Percentiles rank a stretch among this genome's conserved stretches.
Conservation (phyloP, 1,140 invertebrate species). For the Neuroterus valhalla region DNA sequence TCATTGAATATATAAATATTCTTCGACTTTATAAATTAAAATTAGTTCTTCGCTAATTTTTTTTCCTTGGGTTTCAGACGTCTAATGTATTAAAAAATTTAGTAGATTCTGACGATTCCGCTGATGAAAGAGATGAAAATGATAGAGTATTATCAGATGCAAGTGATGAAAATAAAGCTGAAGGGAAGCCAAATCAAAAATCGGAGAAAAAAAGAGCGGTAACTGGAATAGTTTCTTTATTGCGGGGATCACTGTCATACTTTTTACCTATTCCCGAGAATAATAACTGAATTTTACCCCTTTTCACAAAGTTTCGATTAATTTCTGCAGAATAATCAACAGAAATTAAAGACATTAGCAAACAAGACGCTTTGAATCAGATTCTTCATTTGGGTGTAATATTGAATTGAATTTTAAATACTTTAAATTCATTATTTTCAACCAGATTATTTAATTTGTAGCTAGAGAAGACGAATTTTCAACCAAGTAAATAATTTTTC, state of each 20-base stretch:
- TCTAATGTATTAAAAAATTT: constrained; percentile 39
- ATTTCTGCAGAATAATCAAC: no score
- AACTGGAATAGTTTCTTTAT: constrained; percentile 14
- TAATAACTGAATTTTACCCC: no score
- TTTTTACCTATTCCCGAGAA: no score
- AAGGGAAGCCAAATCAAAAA: constrained; percentile 22
- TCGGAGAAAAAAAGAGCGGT: constrained; percentile 35
- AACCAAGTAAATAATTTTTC: no score
- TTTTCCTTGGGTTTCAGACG: constrained; percentile 34
- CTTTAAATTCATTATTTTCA: no score
- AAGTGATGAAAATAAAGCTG: constrained; percentile 32
- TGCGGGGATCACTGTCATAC: neutral
- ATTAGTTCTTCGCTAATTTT: constrained; percentile 22
- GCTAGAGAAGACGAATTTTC: no score
- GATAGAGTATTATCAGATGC: neutral
- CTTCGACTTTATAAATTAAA: neutral
- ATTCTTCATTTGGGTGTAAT: no score
- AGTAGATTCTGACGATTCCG: constrained; percentile 26
- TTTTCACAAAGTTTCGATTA: no score
- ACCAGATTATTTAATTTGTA: no score
- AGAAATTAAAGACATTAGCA: no score
- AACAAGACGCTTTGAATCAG: no score
- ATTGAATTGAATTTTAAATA: no score
- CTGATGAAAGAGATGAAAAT: neutral
- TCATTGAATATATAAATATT: constrained; percentile 14